Base-by-base conservation (phyloP, 2,888 invertebrate species). In the Nesidiocoris tenuis region DNA sequence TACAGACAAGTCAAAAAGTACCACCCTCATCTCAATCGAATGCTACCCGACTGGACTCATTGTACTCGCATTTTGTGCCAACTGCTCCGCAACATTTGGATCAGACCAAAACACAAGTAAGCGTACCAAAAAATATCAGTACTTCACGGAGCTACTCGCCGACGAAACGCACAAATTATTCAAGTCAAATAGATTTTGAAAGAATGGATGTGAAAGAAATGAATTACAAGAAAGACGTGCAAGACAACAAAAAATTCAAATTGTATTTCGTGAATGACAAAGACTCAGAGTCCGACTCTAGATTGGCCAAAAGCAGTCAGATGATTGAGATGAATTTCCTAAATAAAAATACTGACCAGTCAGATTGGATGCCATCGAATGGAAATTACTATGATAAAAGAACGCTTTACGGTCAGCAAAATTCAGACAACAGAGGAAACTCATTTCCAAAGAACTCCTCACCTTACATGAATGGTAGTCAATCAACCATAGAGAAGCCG, bases 191-290 rank as follows among this genome's bases (percentile, higher is more conserved):
- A 3, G 67, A 19, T 17, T 23, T 70, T 7, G 59, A 70, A 18
- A 21, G 24, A 18, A 59, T 70, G 59, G 70, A 22, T 1, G 70
- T 70, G 18, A 70, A 70, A 1, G 59, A 70, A 19, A 59, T 70
- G 70, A 70, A 59, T 12, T 59, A 12, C 17, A 3, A 23, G 1
- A 25, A 57, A 24, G 54, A 19, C 7, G 1, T 7, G 16, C 24
- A 56, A 16, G 24, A 70, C n/a, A 24, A 59, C 2, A 59, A 24
- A 22, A 70, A 59, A 21, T 70, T 70, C 19, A n/a, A 70, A 17
- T 59, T 59, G 24, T 70, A 24, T 59, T 25, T 70, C 1, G 70
- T 70, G n/a, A 22, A 5, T 21, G 70, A 70, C 18, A 18, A 17
- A 9, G 59, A 59, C 12, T 39, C 39, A 39, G 12, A 12, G 39